Percentiles rank a stretch among this genome's conserved stretches.
Conservation (phyloP, 2,113 vertebrate genomes). For the Meriones unguiculatus region DNA sequence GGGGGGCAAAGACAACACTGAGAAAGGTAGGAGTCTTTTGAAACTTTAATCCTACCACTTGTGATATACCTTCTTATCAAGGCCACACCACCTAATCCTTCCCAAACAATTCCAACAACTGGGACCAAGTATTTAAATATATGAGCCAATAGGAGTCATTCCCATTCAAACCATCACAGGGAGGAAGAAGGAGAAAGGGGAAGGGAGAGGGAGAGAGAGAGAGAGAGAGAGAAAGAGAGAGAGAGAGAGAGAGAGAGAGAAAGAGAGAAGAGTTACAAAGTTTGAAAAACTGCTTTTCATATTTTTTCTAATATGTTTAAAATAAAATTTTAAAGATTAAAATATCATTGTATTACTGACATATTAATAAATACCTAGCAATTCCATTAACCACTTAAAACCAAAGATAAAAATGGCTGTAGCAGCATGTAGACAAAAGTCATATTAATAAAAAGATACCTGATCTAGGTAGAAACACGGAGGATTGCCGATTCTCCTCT, state of each 20-base stretch:
- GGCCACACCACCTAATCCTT: neutral
- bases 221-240: neutral
- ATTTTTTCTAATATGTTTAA: neutral
- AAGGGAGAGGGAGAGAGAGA: neutral
- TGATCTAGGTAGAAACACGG: neutral
- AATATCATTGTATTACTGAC: neutral
- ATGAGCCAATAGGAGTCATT: neutral
- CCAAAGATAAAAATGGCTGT: neutral
- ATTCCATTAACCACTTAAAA: neutral
- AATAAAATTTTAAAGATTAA: neutral
- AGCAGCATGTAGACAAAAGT: neutral
- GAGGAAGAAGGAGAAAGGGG: neutral
- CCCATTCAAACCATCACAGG: neutral
- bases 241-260: neutral
- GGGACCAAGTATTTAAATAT: neutral
- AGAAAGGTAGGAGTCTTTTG: neutral
- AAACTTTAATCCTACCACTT: neutral
- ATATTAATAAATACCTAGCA: neutral
- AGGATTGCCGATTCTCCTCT: neutral
- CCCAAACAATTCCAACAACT: neutral
- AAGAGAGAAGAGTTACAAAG: neutral
- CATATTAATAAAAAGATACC: neutral
- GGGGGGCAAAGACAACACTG: neutral
- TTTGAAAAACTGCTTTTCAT: neutral
- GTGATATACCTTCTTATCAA: neutral